phyloP scores from a whole-genome alignment of 2,888 invertebrate species.

The Endomychus coccineus region DNA sequence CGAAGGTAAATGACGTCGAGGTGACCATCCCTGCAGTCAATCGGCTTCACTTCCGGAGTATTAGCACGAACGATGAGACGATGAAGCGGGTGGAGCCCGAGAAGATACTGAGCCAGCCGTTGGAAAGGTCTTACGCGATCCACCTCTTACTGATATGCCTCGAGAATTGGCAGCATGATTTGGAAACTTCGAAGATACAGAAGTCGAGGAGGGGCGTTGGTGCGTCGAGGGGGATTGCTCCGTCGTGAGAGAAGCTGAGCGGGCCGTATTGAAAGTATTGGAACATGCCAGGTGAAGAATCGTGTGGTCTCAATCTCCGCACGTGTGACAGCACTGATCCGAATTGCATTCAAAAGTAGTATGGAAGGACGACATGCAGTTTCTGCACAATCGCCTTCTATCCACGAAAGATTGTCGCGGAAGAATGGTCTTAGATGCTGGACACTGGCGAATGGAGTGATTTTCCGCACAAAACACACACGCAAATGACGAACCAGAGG shows the following conservation, averaged over 20 bases:
- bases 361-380: conserved; percentile 6
- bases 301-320: not conserved
- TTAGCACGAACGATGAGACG: conserved; percentile 3
- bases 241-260: too few species aligned
- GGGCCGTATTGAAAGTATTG: too few species aligned
- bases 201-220: not conserved
- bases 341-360: conserved; percentile 1
- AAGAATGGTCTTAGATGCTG: not conserved
- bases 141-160: too few species aligned
- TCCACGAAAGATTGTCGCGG: conserved; percentile 1
- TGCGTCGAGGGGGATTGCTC: not conserved
- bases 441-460: too few species aligned
- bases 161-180: too few species aligned
- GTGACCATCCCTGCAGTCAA: conserved; percentile 5
- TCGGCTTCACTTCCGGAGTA: conserved; percentile 3
- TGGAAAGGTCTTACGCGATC: too few species aligned
- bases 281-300: conserved; percentile 3
- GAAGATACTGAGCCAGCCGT: too few species aligned
- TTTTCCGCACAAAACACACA: too few species aligned
- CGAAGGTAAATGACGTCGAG: not conserved
- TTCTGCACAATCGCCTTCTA: not conserved
- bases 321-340: conserved; percentile 3
- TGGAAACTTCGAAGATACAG: too few species aligned
- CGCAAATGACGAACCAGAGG: too few species aligned
- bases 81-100: too few species aligned